These are phyloP conservation scores for Pseudomyrmex flavicornis DNA, from an alignment of 1,140 invertebrate species.

Conservation along the genomic window DNA sequence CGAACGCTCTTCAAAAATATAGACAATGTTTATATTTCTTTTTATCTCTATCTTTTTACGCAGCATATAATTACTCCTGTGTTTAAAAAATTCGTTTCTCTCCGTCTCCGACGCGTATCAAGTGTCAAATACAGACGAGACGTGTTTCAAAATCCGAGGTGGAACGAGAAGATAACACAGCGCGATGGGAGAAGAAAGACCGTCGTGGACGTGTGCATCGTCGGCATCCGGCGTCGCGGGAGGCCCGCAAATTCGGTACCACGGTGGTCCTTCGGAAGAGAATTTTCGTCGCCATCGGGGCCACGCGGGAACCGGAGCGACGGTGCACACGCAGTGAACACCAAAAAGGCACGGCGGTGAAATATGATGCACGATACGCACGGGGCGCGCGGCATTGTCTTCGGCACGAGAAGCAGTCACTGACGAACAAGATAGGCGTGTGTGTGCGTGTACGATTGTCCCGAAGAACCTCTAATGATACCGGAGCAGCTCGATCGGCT, in stretches of 20 bases:
- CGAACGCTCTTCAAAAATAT: no score
- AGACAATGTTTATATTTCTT: no score
- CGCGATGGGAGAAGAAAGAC: neutral
- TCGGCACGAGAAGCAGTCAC: conserved; percentile 69
- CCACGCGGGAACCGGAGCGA: neutral
- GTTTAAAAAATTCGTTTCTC: neutral
- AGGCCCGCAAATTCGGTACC: conserved; percentile 63
- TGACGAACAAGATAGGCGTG: conserved; percentile 71
- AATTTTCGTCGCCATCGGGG: conserved; percentile 65
- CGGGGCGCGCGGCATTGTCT: conserved; percentile 72
- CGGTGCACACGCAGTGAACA: conserved; percentile 39
- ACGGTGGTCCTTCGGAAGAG: conserved; percentile 63
- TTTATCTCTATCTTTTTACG: no score
- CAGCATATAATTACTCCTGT: no score
- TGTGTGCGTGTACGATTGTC: conserved; percentile 69
- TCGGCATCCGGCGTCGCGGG: conserved; percentile 48
- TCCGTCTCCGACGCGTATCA: neutral
- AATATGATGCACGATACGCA: conserved; percentile 78
- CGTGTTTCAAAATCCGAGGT: neutral
- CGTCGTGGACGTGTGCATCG: neutral
- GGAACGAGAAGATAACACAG: neutral
- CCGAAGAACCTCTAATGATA: conserved; percentile 78
- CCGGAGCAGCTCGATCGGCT: conserved; percentile 66
- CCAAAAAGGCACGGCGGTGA: conserved; percentile 75
- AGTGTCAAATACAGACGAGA: neutral